Conservation (phyloP, 2,888 invertebrate genomes). For the Lithophane socia region DNA sequence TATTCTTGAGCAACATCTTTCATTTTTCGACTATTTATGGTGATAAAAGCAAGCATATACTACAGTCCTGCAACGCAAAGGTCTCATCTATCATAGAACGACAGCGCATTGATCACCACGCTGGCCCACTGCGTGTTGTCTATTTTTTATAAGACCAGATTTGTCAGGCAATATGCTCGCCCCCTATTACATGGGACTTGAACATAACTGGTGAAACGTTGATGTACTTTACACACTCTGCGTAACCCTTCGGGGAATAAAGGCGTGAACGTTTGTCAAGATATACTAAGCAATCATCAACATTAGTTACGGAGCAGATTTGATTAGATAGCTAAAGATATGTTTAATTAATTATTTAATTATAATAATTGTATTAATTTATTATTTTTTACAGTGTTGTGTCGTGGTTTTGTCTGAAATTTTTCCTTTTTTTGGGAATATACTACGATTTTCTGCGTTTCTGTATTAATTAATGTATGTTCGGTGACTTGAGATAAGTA, state of each 20-base stretch:
- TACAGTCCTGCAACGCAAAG: background rate
- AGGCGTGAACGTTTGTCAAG: conserved; percentile 8
- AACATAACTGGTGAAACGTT: background rate
- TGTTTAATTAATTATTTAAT: conserved; percentile 56
- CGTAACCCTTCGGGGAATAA: no score
- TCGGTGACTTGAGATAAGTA: background rate
- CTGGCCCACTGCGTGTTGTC: background rate
- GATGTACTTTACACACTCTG: background rate
- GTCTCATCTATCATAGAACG: background rate
- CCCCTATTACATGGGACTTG: background rate
- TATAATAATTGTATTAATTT: conserved; percentile 60
- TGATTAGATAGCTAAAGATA: conserved; percentile 61
- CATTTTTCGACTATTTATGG: no score
- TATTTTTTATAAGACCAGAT: background rate
- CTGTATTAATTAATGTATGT: background rate
- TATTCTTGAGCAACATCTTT: background rate
- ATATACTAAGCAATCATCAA: conserved; percentile 23
- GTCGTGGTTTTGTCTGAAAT: conserved; percentile 30
- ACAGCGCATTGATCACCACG: background rate
- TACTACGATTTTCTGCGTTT: background rate
- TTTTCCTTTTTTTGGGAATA: background rate
- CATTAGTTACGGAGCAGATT: conserved; percentile 37
- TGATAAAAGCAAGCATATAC: background rate
- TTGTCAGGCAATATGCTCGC: background rate
- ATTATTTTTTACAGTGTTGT: conserved; percentile 51